Conservation (phyloP, 2,797 vertebrate species). For the Sorex maritimensis region DNA sequence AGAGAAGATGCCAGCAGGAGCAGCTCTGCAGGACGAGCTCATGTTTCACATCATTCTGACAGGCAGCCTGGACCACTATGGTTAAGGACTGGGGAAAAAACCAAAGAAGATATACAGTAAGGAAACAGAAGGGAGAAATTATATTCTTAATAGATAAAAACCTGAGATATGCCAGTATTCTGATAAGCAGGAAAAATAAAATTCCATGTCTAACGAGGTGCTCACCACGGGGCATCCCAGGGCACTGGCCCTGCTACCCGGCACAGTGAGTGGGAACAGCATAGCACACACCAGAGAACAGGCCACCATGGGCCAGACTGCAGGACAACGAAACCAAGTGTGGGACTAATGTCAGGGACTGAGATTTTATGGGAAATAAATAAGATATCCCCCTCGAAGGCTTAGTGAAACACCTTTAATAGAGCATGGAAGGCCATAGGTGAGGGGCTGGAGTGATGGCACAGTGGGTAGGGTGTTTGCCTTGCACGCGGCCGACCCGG, state of each 20-base stretch:
- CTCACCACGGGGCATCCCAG: too few relatives aligned
- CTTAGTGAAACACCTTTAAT: slow-evolving; percentile 29
- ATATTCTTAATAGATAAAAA: slow-evolving; percentile 1
- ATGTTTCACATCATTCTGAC: background rate
- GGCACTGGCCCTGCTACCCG: too few relatives aligned
- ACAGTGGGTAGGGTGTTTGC: too few relatives aligned
- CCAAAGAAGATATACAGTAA: background rate
- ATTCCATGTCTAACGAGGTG: background rate
- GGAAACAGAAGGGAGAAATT: background rate
- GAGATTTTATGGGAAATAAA: slow-evolving; percentile 41
- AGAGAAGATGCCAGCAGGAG: background rate
- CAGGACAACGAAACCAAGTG: background rate
- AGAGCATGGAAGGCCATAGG: too few relatives aligned
- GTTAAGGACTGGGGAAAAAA: background rate
- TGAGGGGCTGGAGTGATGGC: too few relatives aligned
- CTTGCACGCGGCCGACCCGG: too few relatives aligned
- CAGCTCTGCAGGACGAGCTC: background rate
- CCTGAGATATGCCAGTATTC: background rate
- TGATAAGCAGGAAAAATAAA: background rate
- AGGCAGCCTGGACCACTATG: background rate
- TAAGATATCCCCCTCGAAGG: background rate
- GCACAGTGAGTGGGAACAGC: too few relatives aligned
- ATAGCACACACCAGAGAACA: too few relatives aligned
- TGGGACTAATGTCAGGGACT: slow-evolving; percentile 51
- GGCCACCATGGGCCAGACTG: too few relatives aligned